Evolutionary conservation across 2,113 vertebrate species (phyloP).

Genomic region (Corvus moneduloides): DNA sequence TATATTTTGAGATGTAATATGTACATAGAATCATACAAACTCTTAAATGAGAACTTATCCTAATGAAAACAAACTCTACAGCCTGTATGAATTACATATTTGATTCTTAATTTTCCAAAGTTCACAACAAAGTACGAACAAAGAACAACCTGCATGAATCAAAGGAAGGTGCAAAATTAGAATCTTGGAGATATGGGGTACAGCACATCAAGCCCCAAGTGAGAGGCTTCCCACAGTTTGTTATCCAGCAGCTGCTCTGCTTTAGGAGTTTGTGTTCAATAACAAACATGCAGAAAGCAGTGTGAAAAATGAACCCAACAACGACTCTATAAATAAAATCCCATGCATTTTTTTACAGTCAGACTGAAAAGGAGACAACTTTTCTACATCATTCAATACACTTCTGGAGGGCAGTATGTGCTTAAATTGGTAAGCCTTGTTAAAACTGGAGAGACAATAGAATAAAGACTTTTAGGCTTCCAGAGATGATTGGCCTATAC

Average conservation of each 20-base stretch:
- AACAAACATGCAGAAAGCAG: neutral
- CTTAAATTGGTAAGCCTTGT: neutral
- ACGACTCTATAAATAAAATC: neutral
- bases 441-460: neutral
- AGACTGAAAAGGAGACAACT: neutral
- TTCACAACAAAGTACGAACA: neutral
- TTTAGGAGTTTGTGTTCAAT: neutral
- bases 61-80: neutral
- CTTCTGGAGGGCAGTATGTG: neutral
- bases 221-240: neutral
- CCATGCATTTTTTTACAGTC: neutral
- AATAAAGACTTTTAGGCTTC: neutral
- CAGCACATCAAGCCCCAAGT: neutral
- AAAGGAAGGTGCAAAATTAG: neutral
- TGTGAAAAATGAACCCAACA: neutral
- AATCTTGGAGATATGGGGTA: neutral
- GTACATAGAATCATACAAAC: neutral
- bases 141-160: neutral
- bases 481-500: neutral
- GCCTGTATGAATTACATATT: neutral
- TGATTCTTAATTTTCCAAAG: neutral
- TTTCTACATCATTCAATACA: neutral
- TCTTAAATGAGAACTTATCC: neutral
- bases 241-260: neutral
- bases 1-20: neutral